These are phyloP conservation scores for Micromesistius poutassou DNA, from an alignment of 2,797 vertebrate species.

Conservation along the genomic window DNA sequence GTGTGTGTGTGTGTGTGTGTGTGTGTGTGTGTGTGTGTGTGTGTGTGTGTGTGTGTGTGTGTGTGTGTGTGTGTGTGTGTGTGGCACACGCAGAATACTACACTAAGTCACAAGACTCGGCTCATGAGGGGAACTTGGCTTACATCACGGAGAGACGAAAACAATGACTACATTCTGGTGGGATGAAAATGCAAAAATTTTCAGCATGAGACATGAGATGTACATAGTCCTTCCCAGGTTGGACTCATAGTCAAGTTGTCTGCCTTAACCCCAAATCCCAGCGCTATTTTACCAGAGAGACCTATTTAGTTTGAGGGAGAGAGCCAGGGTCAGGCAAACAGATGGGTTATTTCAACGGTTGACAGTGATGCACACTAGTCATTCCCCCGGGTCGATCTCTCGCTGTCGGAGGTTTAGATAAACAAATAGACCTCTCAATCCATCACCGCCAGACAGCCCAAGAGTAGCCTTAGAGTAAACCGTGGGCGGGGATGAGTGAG, in stretches of 20 bases:
- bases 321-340: neutral
- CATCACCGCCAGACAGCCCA: slow-evolving; percentile 35
- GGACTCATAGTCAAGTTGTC: neutral
- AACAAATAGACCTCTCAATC: slow-evolving; percentile 38
- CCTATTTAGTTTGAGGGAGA: slow-evolving; percentile 1
- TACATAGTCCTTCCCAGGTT: neutral
- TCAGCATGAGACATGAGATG: too few relatives aligned
- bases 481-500: slow-evolving; percentile 10
- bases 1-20: slow-evolving; percentile 9
- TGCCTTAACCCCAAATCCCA: neutral
- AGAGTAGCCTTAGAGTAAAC: slow-evolving; percentile 42
- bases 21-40: slow-evolving; percentile 8
- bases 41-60: slow-evolving; percentile 5
- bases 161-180: slow-evolving; percentile 69
- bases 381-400: slow-evolving; percentile 34
- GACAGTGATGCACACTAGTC: slow-evolving; percentile 8
- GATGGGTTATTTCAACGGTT: neutral
- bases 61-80: slow-evolving; percentile 7
- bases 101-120: slow-evolving; percentile 67
- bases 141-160: slow-evolving; percentile 50
- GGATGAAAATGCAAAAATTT: slow-evolving; percentile 48
- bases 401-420: slow-evolving; percentile 29
- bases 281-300: neutral
- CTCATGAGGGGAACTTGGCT: slow-evolving; percentile 56
- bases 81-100: slow-evolving; percentile 10